These are phyloP conservation scores for Chymomyza fuscimana DNA, from an alignment of 2,888 invertebrate species.

Conservation along the genomic window DNA sequence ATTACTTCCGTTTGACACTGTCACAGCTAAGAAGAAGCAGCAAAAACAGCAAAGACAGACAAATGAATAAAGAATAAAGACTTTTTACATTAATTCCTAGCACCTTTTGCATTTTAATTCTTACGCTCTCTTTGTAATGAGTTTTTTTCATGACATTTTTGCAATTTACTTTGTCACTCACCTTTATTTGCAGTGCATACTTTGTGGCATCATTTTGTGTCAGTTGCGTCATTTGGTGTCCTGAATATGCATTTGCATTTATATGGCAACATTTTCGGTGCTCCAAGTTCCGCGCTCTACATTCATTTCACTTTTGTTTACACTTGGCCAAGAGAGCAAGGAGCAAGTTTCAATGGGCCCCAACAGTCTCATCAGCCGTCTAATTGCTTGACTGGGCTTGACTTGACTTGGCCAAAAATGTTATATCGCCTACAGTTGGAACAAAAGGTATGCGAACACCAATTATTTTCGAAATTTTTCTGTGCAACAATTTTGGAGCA, in stretches of 20 bases:
- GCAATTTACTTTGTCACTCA: constrained; percentile 39
- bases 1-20: constrained; percentile 67
- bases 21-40: not conserved
- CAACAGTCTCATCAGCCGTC: constrained; percentile 11
- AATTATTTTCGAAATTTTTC: not conserved
- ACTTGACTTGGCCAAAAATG: not conserved
- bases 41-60: not conserved
- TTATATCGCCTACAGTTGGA: not conserved
- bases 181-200: constrained; percentile 36
- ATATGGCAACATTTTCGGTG: constrained; percentile 47
- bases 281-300: constrained; percentile 14
- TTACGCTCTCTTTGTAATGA: constrained; percentile 42
- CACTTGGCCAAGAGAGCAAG: constrained; percentile 37
- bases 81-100: constrained; percentile 47
- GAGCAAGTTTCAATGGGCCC: constrained; percentile 6
- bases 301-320: constrained; percentile 63
- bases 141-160: constrained; percentile 35
- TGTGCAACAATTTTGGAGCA: too few relatives aligned
- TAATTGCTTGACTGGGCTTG: constrained; percentile 7
- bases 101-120: constrained; percentile 68
- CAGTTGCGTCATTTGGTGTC: not conserved
- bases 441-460: constrained; percentile 13
- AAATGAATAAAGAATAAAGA: not conserved
- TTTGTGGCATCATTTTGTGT: constrained; percentile 23
- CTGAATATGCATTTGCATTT: constrained; percentile 54